Conservation (phyloP, 2,888 invertebrate genomes). For the Leptopilina myrica region DNA sequence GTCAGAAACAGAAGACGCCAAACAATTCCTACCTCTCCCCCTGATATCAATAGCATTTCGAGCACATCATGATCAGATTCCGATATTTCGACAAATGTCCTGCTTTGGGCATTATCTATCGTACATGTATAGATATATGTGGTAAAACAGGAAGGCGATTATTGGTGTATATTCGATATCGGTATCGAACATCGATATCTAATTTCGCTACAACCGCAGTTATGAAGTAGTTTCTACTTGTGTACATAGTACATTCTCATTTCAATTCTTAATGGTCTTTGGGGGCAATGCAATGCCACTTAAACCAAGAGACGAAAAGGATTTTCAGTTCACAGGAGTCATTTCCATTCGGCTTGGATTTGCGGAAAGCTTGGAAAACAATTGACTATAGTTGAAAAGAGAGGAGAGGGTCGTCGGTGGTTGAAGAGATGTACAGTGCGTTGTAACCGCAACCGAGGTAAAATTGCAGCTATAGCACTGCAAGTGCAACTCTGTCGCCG, state of each 20-base stretch:
- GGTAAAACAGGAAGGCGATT: conserved; percentile 14
- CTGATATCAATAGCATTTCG: background rate
- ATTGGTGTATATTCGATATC: conserved; percentile 34
- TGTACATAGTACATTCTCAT: conserved; percentile 31
- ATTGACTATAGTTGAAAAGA: conserved; percentile 19
- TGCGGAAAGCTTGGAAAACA: conserved; percentile 34
- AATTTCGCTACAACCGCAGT: conserved; percentile 35
- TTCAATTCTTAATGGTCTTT: conserved; percentile 15
- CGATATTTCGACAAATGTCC: background rate
- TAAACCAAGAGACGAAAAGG: conserved; percentile 30
- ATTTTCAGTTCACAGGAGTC: conserved; percentile 32
- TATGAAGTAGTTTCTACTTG: conserved; percentile 28
- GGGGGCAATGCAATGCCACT: conserved; percentile 11
- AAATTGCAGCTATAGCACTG: conserved; percentile 20
- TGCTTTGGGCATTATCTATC: background rate
- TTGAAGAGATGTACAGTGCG: conserved; percentile 32
- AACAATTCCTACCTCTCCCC: background rate
- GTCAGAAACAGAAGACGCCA: background rate
- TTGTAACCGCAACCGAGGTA: conserved; percentile 23
- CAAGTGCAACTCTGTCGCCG: conserved; percentile 25
- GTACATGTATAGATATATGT: background rate
- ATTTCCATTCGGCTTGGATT: conserved; percentile 36
- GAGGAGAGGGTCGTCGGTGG: conserved; percentile 3
- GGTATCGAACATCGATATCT: conserved; percentile 31
- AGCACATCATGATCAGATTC: conserved; percentile 21